Percentiles rank a stretch among this genome's conserved stretches.
Conservation (phyloP, 2,888 invertebrate species). For the Phoenoteleia sp. region DNA sequence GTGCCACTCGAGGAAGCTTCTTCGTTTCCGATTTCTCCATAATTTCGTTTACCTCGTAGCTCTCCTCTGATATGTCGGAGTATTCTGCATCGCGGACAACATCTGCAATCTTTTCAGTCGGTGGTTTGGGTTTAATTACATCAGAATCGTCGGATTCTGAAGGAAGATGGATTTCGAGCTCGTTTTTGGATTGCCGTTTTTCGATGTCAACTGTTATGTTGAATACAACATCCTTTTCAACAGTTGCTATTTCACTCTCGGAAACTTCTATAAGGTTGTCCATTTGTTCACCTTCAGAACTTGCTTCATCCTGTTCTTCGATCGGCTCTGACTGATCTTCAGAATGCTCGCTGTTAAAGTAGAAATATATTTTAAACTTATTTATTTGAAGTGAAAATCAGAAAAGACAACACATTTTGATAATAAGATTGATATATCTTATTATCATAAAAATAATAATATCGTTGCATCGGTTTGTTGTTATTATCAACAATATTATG, state of each 20-base stretch:
- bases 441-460: too few species aligned
- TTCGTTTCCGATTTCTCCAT: constrained; percentile 80
- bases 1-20: constrained; percentile 73
- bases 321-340: constrained; percentile 54
- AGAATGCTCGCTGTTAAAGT: constrained; percentile 32
- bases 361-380: too few species aligned
- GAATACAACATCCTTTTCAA: constrained; percentile 68
- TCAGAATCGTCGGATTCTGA: constrained; percentile 24
- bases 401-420: too few species aligned
- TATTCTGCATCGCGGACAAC: constrained; percentile 82
- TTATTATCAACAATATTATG: too few species aligned
- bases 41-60: constrained; percentile 84
- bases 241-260: constrained; percentile 77
- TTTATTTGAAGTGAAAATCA: too few species aligned
- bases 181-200: neutral
- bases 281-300: constrained; percentile 81
- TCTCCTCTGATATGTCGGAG: constrained; percentile 85
- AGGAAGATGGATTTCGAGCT: constrained; percentile 6
- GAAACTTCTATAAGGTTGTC: constrained; percentile 81
- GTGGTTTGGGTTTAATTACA: constrained; percentile 29
- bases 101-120: constrained; percentile 65
- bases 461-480: too few species aligned
- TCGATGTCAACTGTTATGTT: neutral
- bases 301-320: constrained; percentile 74
- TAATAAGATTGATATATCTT: too few species aligned